A percentile compares a stretch with the other conserved stretches of the same genome.
phyloP scores from a whole-genome alignment of 1,140 invertebrate genomes.

The Leptonema lineaticorne region DNA sequence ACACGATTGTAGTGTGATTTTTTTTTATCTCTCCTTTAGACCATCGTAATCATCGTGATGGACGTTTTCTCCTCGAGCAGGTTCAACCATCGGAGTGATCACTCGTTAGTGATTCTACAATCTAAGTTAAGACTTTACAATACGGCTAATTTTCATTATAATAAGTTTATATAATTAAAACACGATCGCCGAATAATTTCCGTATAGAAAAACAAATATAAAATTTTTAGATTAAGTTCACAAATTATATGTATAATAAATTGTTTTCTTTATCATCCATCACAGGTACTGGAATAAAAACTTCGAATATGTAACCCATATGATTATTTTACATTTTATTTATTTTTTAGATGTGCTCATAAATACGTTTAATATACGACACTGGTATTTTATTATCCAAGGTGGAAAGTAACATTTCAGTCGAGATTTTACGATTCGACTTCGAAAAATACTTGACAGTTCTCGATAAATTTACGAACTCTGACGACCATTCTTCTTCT shows the following conservation, averaged over 20 bases:
- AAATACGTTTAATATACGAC: background rate
- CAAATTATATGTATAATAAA: no score
- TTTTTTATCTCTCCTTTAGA: background rate
- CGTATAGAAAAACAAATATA: no score
- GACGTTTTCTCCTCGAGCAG: background rate
- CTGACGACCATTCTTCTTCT: background rate
- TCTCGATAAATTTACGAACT: background rate
- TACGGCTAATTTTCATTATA: no score
- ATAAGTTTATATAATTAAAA: no score
- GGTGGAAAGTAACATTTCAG: background rate
- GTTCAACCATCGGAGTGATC: background rate
- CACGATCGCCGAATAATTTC: no score
- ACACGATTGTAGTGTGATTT: background rate
- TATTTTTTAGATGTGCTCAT: background rate
- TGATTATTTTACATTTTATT: no score
- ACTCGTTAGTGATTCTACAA: background rate
- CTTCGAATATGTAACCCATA: no score
- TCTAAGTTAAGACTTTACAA: background rate
- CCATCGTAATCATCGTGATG: conserved; percentile 15
- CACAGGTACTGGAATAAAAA: no score
- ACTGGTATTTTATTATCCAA: background rate
- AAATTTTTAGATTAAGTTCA: no score
- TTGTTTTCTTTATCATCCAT: no score
- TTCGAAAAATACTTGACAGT: background rate
- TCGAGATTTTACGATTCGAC: background rate